These are phyloP conservation scores for Fukomys damarensis DNA, from an alignment of 2,113 vertebrate species.

Conservation along the genomic window DNA sequence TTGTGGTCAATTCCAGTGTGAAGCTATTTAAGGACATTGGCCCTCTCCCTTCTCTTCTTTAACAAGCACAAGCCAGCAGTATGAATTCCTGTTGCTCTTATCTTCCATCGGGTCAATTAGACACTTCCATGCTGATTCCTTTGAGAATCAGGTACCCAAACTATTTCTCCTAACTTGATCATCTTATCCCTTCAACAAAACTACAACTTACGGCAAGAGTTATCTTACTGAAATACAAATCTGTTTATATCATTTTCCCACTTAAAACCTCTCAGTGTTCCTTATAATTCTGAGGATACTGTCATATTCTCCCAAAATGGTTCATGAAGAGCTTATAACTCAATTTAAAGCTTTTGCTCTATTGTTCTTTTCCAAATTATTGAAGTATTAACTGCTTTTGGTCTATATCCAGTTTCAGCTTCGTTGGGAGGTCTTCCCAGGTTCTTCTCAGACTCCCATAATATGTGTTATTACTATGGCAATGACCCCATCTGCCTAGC, in stretches of 20 bases:
- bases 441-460: not conserved
- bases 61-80: not conserved
- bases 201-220: not conserved
- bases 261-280: not conserved
- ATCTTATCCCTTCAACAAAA: not conserved
- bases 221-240: not conserved
- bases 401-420: not conserved
- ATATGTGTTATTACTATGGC: not conserved
- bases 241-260: not conserved
- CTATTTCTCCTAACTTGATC: not conserved
- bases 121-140: not conserved
- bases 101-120: not conserved
- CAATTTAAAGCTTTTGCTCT: not conserved
- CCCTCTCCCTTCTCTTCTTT: not conserved
- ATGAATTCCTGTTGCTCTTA: not conserved
- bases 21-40: not conserved
- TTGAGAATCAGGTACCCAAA: not conserved
- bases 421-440: not conserved
- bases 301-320: not conserved
- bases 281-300: not conserved
- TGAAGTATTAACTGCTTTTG: not conserved
- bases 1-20: not conserved
- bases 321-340: not conserved
- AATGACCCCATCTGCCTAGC: not conserved
- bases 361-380: not conserved